These are phyloP conservation scores for Chalcis sispes DNA, from an alignment of 2,888 invertebrate genomes.

Conservation along the genomic window DNA sequence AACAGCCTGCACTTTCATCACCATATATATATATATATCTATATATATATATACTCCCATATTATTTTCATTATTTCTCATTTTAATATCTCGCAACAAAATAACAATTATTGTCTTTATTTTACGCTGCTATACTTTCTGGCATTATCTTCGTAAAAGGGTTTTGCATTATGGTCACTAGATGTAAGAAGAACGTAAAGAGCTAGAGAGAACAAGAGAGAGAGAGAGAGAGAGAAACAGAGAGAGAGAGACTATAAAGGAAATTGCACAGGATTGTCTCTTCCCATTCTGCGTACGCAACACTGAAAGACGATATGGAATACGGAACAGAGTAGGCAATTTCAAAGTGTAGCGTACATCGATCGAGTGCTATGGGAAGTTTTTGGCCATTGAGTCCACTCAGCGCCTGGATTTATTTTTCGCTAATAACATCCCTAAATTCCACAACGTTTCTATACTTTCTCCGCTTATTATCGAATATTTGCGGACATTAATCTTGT, in stretches of 20 bases:
- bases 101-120: too few relatives aligned
- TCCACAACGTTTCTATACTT: too few relatives aligned
- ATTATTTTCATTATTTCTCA: too few relatives aligned
- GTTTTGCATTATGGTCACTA: neutral
- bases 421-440: neutral
- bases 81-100: too few relatives aligned
- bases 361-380: slow-evolving; percentile 4
- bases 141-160: neutral
- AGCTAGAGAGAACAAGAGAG: neutral
- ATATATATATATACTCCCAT: too few relatives aligned
- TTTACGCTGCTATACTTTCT: too few relatives aligned
- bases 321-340: neutral
- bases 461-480: neutral
- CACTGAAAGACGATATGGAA: neutral
- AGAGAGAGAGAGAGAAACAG: neutral
- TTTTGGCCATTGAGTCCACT: too few relatives aligned
- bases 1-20: too few relatives aligned
- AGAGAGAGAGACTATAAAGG: slow-evolving; percentile 1
- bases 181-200: too few relatives aligned
- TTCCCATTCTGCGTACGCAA: slow-evolving; percentile 16
- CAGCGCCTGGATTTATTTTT: neutral
- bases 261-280: slow-evolving; percentile 22
- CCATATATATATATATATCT: too few relatives aligned
- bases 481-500: neutral
- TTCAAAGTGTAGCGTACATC: neutral